These are phyloP conservation scores for Hydractinia symbiolongicarpus DNA, from an alignment of 30 jellyfish, hydroid and myxozoan species.

Conservation along the genomic window DNA sequence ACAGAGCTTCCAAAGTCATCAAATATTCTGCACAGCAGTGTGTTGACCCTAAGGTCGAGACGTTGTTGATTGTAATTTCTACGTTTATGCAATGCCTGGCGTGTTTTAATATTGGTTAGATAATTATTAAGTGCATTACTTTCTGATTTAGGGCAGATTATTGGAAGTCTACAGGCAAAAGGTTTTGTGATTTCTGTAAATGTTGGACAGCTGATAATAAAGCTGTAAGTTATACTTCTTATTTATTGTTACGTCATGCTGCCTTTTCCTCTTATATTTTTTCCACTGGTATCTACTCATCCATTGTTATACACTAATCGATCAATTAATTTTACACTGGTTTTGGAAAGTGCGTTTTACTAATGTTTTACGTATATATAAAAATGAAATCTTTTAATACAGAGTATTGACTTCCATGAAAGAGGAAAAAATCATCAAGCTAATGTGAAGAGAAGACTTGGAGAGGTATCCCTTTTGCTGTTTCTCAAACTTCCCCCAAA, in stretches of 20 bases:
- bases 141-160: conserved; percentile 61
- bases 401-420: conserved; percentile 94
- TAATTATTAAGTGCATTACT: too few species aligned
- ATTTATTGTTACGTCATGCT: too few species aligned
- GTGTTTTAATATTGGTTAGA: too few species aligned
- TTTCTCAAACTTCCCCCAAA: not conserved
- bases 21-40: too few species aligned
- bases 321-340: not conserved
- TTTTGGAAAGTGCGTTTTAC: not conserved
- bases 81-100: too few species aligned
- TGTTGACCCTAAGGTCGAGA: too few species aligned
- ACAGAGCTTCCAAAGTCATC: too few species aligned
- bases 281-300: too few species aligned
- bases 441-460: conserved; percentile 76
- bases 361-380: not conserved
- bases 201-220: conserved; percentile 97
- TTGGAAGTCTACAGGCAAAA: conserved; percentile 83
- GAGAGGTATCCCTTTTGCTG: conserved; percentile 56
- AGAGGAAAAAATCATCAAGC: conserved; percentile 83
- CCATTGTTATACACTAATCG: not conserved
- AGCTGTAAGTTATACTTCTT: conserved; percentile 45
- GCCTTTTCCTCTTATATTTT: too few species aligned
- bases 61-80: too few species aligned
- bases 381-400: not conserved
- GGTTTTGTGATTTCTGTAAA: conserved; percentile 82